Base-by-base conservation (phyloP, 2,888 invertebrate genomes). In the Catocala fraxini region DNA sequence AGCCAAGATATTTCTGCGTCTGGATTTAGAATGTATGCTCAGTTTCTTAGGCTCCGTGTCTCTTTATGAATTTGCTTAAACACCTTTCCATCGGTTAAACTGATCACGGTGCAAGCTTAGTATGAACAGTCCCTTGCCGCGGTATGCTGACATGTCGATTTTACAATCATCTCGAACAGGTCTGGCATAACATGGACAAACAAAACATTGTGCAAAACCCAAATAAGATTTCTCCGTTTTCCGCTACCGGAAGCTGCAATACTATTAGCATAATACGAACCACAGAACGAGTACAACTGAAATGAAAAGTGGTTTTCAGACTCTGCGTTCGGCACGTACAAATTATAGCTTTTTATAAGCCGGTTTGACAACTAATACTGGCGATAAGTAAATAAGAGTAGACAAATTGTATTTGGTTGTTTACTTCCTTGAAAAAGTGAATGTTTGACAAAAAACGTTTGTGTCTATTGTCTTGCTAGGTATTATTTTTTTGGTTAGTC, bases 251-350 rank as follows among this genome's bases (percentile, higher is more conserved):
- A 82, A 80, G 68, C 69, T 63, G 72, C 63, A 70, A 68, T 74
- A 65, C 65, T 71, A 84, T 86, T 86, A 83, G 71, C 85, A 85
- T 85, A 84, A 81, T 73, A 68, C 65, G 76, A 67, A 73, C 64
- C 64, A 56, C 65, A 63, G 54, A 65, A 72, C 64, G 58, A 64
- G 65, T 70, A 69, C 71, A 67, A 70, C 85, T 84, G 87, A 89
- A 89, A 89, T 82, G 81, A 88, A 89, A 87, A 89, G 88, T 88
- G 83, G 81, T 81, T 84, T 83, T 82, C 84, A 84, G 82, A 70
- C 41, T 62, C 39, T 47, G 48, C 57, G 49, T 45, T 46, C 51
- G 63, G 13, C 66, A 58, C 46, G 56, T 75, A 67, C 62, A 59
- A 66, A 67, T 69, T 66, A 62, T 55, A 53, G 51, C 60, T 48